Evolutionary conservation across 2,797 vertebrate genomes (phyloP), one percentile per base, ranked within the genome.

Genomic region (Echeneis naucrates): DNA sequence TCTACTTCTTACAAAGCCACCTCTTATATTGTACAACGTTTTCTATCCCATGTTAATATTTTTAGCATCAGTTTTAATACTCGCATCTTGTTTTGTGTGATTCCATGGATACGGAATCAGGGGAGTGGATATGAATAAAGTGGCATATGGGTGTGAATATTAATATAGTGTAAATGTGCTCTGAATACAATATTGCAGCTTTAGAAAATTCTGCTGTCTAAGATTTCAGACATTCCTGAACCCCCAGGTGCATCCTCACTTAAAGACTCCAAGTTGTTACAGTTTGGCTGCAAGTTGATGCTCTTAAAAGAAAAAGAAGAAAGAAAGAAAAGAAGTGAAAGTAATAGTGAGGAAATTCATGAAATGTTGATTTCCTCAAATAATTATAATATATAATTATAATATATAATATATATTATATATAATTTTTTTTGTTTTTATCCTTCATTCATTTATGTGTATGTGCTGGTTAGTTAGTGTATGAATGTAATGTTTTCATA

Each of bases 81-180:
- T 45, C 16, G 51, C 55, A 58, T 33, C 51, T 21, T 32, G 23
- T 64, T 71, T 81, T 60, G 48, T 47, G 61, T 68, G 33, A 69
- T 71, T 69, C 55, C 8, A 30, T 14, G 24, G 33, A 61, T 21
- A 8, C 21, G 19, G 24, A 26, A 47, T 4, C 10, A 42, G 47
- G 35, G 62, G 50, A 53, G 37, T 23, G 47, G 62, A 65, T 77
- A 54, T 71, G 38, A 70, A 78, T 62, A 75, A 72, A 42, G 57
- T 59, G 73, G 76, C 81, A 79, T 68, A 75, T 56, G 56, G 56
- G 44, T 53, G 63, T 77, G 77, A 84, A 82, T 82, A 73, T 82
- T 67, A 80, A 78, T 68, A 75, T n/a, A 33, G 48, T 70, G 63
- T 68, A 69, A 74, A 70, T 74, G 68, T 61, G 56, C 52, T 53